Percentiles rank a stretch among this genome's conserved stretches.
Evolutionary conservation across 2,797 vertebrate species (phyloP).

Genomic region (Molothrus ater): DNA sequence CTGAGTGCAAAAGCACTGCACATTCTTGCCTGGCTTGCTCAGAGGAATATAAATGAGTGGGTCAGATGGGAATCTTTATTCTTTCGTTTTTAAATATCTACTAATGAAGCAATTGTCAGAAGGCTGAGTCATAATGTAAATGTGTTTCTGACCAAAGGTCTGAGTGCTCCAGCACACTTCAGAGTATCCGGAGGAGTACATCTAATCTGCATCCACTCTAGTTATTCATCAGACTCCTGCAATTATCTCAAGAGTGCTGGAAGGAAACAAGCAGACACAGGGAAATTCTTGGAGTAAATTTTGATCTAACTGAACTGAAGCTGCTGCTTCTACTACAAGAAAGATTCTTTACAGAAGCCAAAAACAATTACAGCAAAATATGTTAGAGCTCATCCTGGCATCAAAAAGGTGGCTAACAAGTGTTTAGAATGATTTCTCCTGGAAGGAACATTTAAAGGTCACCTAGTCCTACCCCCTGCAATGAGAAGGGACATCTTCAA

Average conservation of each 20-base stretch:
- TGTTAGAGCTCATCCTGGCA: background rate
- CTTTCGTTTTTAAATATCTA: background rate
- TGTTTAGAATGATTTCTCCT: background rate
- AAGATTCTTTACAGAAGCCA: background rate
- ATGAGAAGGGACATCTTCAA: background rate
- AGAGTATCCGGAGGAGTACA: background rate
- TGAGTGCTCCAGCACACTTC: background rate
- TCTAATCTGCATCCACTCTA: background rate
- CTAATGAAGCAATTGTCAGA: background rate
- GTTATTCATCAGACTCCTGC: background rate
- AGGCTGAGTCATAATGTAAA: slow-evolving; percentile 6
- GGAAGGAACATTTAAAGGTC: background rate
- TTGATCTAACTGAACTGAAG: slow-evolving; percentile 2
- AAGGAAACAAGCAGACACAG: background rate
- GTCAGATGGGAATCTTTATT: background rate
- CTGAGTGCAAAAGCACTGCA: background rate
- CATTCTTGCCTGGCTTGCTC: background rate
- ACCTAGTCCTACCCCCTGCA: background rate
- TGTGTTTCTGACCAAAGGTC: background rate
- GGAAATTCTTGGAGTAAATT: background rate
- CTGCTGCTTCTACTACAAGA: background rate
- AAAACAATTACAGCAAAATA: background rate
- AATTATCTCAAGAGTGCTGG: background rate
- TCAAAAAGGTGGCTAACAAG: background rate
- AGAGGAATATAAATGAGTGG: background rate